Evolutionary conservation across 1,140 invertebrate genomes (phyloP).

Genomic region (Drosophila pachea): DNA sequence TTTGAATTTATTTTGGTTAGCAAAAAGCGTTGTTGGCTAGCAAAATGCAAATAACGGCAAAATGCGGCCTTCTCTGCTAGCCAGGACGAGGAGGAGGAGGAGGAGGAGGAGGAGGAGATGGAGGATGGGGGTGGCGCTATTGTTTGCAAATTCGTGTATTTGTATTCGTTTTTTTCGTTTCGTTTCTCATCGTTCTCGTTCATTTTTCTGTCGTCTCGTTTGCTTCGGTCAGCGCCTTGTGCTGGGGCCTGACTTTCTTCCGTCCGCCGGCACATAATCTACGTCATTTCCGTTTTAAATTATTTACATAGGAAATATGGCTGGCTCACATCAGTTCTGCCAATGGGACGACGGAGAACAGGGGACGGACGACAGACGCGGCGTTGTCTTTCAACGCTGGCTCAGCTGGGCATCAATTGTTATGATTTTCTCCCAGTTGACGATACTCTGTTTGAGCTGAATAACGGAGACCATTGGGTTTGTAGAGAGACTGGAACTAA

Average conservation of each 20-base stretch:
- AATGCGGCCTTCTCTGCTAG: conserved; percentile 33
- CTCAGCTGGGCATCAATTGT: conserved; percentile 34
- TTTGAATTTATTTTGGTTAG: conserved; percentile 56
- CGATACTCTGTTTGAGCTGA: too few species aligned
- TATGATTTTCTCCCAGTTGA: conserved; percentile 10
- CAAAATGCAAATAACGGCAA: conserved; percentile 60
- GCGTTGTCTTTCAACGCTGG: conserved; percentile 22
- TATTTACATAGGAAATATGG: conserved; percentile 58
- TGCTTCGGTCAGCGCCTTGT: conserved; percentile 20
- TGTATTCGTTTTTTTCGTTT: conserved; percentile 56
- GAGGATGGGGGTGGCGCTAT: conserved; percentile 15
- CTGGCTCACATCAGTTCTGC: conserved; percentile 31
- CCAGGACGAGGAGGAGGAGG: not conserved
- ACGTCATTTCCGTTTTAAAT: conserved; percentile 64
- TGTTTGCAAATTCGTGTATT: conserved; percentile 61
- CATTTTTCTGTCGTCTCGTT: conserved; percentile 20
- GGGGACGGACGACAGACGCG: not conserved
- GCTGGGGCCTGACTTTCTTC: conserved; percentile 38
- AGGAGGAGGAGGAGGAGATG: not conserved
- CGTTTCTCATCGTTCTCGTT: conserved; percentile 12
- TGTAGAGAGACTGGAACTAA: too few species aligned
- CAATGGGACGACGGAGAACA: too few species aligned
- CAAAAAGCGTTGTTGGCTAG: conserved; percentile 18
- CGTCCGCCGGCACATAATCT: conserved; percentile 60
- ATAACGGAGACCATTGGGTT: too few species aligned